Evolutionary conservation across 2,888 invertebrate genomes (phyloP).

Genomic region (Drosophila melanocephala): DNA sequence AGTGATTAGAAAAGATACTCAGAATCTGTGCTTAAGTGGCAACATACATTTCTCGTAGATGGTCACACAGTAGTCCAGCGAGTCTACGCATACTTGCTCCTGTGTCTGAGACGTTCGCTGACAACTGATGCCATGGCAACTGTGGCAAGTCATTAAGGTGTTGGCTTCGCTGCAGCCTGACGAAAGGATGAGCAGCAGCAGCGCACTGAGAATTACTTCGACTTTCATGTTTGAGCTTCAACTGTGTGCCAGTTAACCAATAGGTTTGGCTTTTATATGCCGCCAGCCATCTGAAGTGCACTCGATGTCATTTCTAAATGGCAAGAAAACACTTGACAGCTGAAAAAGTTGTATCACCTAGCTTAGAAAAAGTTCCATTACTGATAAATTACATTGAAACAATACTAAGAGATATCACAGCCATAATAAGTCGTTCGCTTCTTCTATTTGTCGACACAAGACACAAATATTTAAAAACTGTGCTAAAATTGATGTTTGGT

Average conservation of each 20-base stretch:
- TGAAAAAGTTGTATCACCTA: slow-evolving; percentile 1
- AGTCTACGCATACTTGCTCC: slow-evolving; percentile 72
- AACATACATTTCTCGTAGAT: slow-evolving; percentile 79
- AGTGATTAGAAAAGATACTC: background rate
- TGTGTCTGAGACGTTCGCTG: slow-evolving; percentile 64
- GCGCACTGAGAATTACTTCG: slow-evolving; percentile 32
- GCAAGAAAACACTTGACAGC: slow-evolving; percentile 32
- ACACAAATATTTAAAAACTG: background rate
- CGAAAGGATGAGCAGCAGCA: slow-evolving; percentile 37
- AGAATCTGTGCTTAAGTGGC: background rate
- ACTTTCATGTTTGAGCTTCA: slow-evolving; percentile 51
- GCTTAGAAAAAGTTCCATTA: slow-evolving; percentile 5
- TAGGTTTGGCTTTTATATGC: slow-evolving; percentile 60
- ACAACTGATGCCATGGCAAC: slow-evolving; percentile 82
- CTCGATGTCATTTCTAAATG: slow-evolving; percentile 34
- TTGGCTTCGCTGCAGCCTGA: slow-evolving; percentile 60
- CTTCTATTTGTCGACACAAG: background rate
- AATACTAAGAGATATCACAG: background rate
- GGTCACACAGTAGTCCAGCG: slow-evolving; percentile 83
- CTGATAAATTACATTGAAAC: slow-evolving; percentile 14
- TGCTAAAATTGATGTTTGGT: background rate
- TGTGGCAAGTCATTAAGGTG: slow-evolving; percentile 70
- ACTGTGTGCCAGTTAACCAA: slow-evolving; percentile 42
- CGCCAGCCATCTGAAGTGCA: slow-evolving; percentile 41
- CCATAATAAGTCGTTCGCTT: background rate